Evolutionary conservation across 1,140 invertebrate species (phyloP).

Genomic region (Cyclina sinensis): DNA sequence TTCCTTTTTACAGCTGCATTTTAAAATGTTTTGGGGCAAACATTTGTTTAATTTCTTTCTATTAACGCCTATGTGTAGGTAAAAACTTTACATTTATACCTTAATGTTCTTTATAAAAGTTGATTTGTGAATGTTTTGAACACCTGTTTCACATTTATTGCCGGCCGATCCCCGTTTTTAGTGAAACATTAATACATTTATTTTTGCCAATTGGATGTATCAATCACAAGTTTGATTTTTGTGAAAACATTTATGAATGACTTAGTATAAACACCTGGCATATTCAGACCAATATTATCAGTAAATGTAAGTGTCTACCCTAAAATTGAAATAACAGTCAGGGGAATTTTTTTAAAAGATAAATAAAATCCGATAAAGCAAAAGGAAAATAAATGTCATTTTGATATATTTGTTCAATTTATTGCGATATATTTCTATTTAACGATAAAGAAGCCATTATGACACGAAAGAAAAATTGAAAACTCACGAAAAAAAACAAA

Average conservation of each 20-base stretch:
- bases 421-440: too few species aligned
- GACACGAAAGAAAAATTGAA: too few species aligned
- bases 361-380: too few species aligned
- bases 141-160: constrained; percentile 20
- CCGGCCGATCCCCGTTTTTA: neutral
- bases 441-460: too few species aligned
- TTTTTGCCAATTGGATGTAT: constrained; percentile 12
- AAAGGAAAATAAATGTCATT: too few species aligned
- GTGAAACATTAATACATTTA: constrained; percentile 16
- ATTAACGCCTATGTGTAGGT: neutral
- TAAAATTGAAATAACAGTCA: too few species aligned
- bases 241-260: neutral
- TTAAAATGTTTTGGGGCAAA: neutral
- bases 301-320: too few species aligned
- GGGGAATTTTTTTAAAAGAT: too few species aligned
- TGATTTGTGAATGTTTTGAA: neutral
- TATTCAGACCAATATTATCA: neutral
- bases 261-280: neutral
- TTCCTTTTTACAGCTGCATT: too few species aligned
- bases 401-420: too few species aligned
- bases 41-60: constrained; percentile 14
- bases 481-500: too few species aligned
- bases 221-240: neutral
- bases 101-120: neutral
- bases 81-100: neutral